Conservation (phyloP, 2,113 vertebrate species). For the Cynocephalus volans region DNA sequence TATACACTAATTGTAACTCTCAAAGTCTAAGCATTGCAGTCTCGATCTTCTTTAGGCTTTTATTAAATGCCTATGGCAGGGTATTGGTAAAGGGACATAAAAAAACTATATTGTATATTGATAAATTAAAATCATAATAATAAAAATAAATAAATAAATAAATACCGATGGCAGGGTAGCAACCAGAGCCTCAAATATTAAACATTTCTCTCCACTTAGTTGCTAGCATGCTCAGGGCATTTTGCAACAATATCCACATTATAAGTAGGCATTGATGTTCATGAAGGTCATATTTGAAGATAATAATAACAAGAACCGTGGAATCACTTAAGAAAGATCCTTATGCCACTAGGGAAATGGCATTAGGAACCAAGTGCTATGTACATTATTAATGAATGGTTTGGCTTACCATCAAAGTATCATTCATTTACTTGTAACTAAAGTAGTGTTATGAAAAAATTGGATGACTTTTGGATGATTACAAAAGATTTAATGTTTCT, state of each 20-base stretch:
- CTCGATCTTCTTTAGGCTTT: conserved; percentile 20
- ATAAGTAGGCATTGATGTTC: conserved; percentile 16
- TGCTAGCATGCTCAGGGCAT: background rate
- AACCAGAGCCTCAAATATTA: background rate
- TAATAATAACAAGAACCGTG: background rate
- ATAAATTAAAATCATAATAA: too few species aligned
- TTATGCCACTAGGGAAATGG: background rate
- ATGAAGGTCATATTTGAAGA: conserved; percentile 54
- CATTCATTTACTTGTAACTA: conserved; percentile 55
- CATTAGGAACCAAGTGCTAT: background rate
- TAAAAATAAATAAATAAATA: background rate
- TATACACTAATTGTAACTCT: conserved; percentile 58
- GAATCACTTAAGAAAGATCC: conserved; percentile 43
- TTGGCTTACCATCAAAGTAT: conserved; percentile 71
- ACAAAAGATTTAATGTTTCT: conserved; percentile 16
- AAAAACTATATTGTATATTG: too few species aligned
- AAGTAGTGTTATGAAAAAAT: conserved; percentile 52
- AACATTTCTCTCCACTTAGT: conserved; percentile 12
- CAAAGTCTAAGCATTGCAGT: background rate
- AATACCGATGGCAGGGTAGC: background rate
- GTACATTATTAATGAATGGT: conserved; percentile 30
- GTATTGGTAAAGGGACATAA: too few species aligned
- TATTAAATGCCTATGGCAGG: background rate
- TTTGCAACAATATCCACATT: conserved; percentile 9
- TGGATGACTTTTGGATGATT: background rate